These are phyloP conservation scores for Falco berigora DNA, from an alignment of 2,797 vertebrate species.

Conservation along the genomic window DNA sequence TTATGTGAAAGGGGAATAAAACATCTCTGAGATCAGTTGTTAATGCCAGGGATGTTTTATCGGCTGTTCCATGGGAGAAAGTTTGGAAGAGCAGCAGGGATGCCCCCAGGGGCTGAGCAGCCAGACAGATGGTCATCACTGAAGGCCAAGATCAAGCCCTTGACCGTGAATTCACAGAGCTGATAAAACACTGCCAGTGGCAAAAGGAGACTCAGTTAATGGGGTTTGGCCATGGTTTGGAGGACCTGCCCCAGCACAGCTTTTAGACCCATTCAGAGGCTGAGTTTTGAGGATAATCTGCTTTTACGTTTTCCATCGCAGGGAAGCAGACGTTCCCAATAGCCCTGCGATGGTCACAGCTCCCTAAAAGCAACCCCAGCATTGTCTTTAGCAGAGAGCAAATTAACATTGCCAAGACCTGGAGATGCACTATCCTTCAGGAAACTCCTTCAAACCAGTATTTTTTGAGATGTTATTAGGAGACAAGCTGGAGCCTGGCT, in stretches of 20 bases:
- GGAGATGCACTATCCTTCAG: neutral
- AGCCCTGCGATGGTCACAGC: neutral
- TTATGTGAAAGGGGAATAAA: slow-evolving; percentile 31
- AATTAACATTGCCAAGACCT: neutral
- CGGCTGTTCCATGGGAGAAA: neutral
- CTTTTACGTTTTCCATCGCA: neutral
- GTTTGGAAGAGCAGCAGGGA: neutral
- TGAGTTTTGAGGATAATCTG: neutral
- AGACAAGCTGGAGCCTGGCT: neutral
- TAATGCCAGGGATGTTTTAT: neutral
- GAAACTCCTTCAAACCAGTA: neutral
- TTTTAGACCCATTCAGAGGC: neutral
- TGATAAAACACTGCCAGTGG: neutral
- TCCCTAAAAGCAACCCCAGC: neutral
- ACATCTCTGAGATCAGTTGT: neutral
- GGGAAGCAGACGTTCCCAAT: neutral
- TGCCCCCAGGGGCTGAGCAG: neutral
- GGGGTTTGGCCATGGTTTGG: neutral
- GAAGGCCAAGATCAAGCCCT: neutral
- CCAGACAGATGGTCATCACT: neutral
- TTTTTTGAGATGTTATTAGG: neutral
- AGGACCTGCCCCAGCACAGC: neutral
- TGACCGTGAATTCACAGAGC: neutral
- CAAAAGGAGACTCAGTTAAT: neutral
- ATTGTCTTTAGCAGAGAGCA: neutral